Evolutionary conservation across 2,888 invertebrate species (phyloP), one percentile per base, ranked within the genome.

Genomic region (Euzetes globulus): DNA sequence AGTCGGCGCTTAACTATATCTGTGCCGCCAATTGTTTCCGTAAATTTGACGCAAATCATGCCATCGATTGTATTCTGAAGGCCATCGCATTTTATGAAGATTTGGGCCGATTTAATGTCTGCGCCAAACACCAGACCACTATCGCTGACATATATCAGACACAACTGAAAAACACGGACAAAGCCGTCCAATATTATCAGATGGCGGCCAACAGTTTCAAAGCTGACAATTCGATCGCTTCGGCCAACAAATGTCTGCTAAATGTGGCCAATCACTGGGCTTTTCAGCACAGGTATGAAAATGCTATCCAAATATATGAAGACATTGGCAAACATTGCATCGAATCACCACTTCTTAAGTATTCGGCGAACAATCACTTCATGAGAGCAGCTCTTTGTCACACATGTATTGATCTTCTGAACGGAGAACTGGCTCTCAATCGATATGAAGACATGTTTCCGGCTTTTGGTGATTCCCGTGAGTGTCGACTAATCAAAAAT

Each of bases 321-420:
- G 91, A 94, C 88, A 92, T 97, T 78, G 97, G 94, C 60, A 88
- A 89, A 75, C 89, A 92, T 11, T 92, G 96, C 25, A 87, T 98
- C 81, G 97, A 98, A 84, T 98, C 92, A 85, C 91, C 94, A 76
- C 86, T 99, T 79, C 86, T 99, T 79, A 97, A 98, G 84, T 99
- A 98, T 85, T 94, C 95, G 83, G 97, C 97, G 33, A 98, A 97
- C 84, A 98, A 98, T 83, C 95, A 99, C 84, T 95, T 98, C 86
- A 98, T 99, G 87, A 89, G 95, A 74, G 96, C 98, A 15, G 91
- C 93, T 7, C 87, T 99, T 6, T 98, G 99, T 83, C 96, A 98
- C 84, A 87, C 99, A 73, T 97, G 96, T 83, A 91, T 96, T 75
- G 98, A 99, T 84, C 86, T 92, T 65, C 86, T 96, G 76, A 95